phyloP scores from a whole-genome alignment of 2,888 invertebrate species.

The Latrodectus elegans region DNA sequence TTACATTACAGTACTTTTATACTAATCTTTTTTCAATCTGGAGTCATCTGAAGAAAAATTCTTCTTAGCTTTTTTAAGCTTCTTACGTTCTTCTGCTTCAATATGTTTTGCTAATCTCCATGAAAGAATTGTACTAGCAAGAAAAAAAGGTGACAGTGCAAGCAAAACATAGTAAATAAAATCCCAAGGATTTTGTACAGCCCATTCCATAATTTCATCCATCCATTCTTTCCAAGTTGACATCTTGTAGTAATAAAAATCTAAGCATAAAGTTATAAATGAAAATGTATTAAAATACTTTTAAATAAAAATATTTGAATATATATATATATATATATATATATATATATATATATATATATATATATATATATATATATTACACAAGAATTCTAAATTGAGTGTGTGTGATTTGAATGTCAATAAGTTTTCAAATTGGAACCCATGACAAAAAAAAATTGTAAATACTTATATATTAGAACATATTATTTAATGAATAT shows the following conservation, averaged over 20 bases:
- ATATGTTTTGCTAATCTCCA: slow-evolving; percentile 78
- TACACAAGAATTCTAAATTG: too few relatives aligned
- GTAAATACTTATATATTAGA: too few relatives aligned
- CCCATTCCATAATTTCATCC: slow-evolving; percentile 73
- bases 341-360: background rate
- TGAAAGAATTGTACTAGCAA: slow-evolving; percentile 77
- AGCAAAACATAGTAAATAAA: slow-evolving; percentile 78
- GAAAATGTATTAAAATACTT: background rate
- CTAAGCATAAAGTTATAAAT: background rate
- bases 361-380: too few relatives aligned
- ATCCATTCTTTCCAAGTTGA: slow-evolving; percentile 71
- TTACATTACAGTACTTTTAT: too few relatives aligned
- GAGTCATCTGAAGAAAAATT: slow-evolving; percentile 72
- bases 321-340: too few relatives aligned
- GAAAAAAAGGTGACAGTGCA: slow-evolving; percentile 77
- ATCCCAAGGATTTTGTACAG: slow-evolving; percentile 75
- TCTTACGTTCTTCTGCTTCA: slow-evolving; percentile 77
- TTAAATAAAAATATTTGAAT: background rate
- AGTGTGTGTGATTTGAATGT: too few relatives aligned
- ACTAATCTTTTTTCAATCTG: too few relatives aligned
- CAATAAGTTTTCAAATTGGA: too few relatives aligned
- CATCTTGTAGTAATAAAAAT: slow-evolving; percentile 39
- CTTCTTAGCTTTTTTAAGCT: slow-evolving; percentile 75
- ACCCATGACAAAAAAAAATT: too few relatives aligned
- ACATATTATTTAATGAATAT: too few relatives aligned